Conservation (phyloP, 2,797 vertebrate species). For the Peromyscus nudipes region DNA sequence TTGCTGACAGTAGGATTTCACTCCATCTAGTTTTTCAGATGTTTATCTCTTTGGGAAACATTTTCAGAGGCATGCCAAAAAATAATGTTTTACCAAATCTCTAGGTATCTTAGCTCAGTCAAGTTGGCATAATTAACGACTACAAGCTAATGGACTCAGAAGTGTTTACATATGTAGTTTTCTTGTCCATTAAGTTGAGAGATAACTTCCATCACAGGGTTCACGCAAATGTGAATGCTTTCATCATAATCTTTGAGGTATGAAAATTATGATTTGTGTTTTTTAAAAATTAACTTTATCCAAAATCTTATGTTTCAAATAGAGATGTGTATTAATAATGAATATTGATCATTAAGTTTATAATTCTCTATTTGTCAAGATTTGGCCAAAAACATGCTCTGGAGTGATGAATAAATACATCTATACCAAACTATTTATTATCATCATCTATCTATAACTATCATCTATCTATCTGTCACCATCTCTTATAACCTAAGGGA, state of each 20-base stretch:
- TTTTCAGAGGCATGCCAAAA: not conserved
- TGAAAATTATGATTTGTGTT: not conserved
- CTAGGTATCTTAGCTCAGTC: not conserved
- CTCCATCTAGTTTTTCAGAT: not conserved
- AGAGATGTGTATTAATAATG: not conserved
- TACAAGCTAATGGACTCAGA: not conserved
- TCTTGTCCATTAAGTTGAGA: not conserved
- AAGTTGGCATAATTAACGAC: not conserved
- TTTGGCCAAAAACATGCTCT: conserved; percentile 60
- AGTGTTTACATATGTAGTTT: not conserved
- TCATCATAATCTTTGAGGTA: conserved; percentile 2
- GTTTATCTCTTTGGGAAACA: not conserved
- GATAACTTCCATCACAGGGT: not conserved
- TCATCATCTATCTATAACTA: not conserved
- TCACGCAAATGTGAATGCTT: conserved; percentile 1
- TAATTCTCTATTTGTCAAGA: conserved; percentile 41
- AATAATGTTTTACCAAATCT: not conserved
- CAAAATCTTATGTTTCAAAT: not conserved
- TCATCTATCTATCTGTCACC: not conserved
- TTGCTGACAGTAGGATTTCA: not conserved
- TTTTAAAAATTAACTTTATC: conserved; percentile 22
- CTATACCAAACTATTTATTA: not conserved
- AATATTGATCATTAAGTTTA: conserved; percentile 48
- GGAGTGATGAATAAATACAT: conserved; percentile 49
- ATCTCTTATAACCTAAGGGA: not conserved